Evolutionary conservation across 2,888 invertebrate species (phyloP), one percentile per base, ranked within the genome.

Genomic region (Candidula unifasciata): DNA sequence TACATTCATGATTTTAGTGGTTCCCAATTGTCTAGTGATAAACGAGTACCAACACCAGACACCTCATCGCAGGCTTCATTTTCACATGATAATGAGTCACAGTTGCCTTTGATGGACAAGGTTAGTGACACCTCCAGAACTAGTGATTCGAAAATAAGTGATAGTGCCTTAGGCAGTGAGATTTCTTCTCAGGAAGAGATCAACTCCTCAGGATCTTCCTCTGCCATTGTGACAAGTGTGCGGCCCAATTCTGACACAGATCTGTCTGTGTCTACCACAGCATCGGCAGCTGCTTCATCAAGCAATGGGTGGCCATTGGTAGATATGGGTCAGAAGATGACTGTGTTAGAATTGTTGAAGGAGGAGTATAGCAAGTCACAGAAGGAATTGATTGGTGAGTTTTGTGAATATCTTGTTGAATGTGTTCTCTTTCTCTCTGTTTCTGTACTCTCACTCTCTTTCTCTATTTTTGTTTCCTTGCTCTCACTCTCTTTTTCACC

Each of bases 301-400:
- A 37, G 35, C 27, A 16, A 33, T 0, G 21, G 33, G 24, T 3
- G n/a, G 21, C 64, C 74, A 1, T 80, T 64, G 44, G 64, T 54
- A 54, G 87, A 85, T 30, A 33, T 80, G 16, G 86, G 88, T 6
- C 87, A 88, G 71, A 89, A 87, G 79, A 83, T 91, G 82, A 91
- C 91, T 44, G 89, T 91, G 64, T 89, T 90, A 77, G 91, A 92
- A 83, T 88, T 92, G 35, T 85, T 92, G 64, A 88, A 89, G 77
- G 90, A 91, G 84, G 92, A 92, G 85, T 87, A 88, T 73, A 84
- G 76, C 37, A 64, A 69, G 8, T 84, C 82, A 13, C 64, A 57
- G 66, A n/a, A 52, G 21, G 27, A 24, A 33, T 57, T 30, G 71
- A 27, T 52, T n/a, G 82, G 76, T 80, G 33, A 71, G 80, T 54